phyloP scores from a whole-genome alignment of 2,888 invertebrate species.

The Parelbella ahira region DNA sequence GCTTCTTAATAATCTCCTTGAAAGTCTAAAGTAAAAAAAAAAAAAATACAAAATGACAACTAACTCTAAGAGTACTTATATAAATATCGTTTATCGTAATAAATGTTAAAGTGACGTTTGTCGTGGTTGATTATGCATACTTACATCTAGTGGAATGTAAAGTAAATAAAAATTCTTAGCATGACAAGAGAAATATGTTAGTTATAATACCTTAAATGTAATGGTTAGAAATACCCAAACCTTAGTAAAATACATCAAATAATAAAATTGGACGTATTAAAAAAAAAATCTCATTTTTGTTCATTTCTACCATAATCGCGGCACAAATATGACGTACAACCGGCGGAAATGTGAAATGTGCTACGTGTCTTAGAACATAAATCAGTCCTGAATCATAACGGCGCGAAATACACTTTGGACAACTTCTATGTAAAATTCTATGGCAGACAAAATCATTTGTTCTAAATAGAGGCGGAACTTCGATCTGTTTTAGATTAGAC shows the following conservation, averaged over 20 bases:
- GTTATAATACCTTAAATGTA: slow-evolving; percentile 66
- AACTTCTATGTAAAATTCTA: slow-evolving; percentile 21
- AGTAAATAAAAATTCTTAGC: slow-evolving; percentile 40
- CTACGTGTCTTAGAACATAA: slow-evolving; percentile 17
- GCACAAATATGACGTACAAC: slow-evolving; percentile 6
- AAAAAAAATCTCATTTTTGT: slow-evolving; percentile 19
- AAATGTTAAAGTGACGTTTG: slow-evolving; percentile 27
- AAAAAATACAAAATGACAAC: slow-evolving; percentile 36
- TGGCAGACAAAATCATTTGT: slow-evolving; percentile 26
- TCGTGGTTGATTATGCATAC: slow-evolving; percentile 58
- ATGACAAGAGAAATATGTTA: slow-evolving; percentile 53
- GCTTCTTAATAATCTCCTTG: slow-evolving; percentile 63
- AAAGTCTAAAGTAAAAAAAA: slow-evolving; percentile 36
- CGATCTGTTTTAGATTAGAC: slow-evolving; percentile 23
- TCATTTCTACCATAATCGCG: slow-evolving; percentile 19
- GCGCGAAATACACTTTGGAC: background rate
- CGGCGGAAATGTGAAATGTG: slow-evolving; percentile 14
- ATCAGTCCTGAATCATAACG: slow-evolving; percentile 16
- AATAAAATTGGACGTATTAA: slow-evolving; percentile 32
- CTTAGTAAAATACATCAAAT: slow-evolving; percentile 56
- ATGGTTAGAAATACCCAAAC: slow-evolving; percentile 74
- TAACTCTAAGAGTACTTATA: slow-evolving; percentile 38
- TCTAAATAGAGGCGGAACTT: slow-evolving; percentile 25
- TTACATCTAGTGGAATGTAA: slow-evolving; percentile 71
- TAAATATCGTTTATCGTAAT: slow-evolving; percentile 36